These are phyloP conservation scores for Drosophila melanogaster DNA, from an alignment of 1,140 invertebrate genomes.

Conservation along the genomic window Release_6_plus_ISO1_MT NT_033777.3:16660501-16661000, in stretches of 20 bases:
- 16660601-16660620: slow-evolving; percentile 40
- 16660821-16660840: background rate
- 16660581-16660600: slow-evolving; percentile 35
- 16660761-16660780: background rate
- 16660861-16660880: slow-evolving; percentile 12
- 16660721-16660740: background rate
- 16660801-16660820: slow-evolving; percentile 34
- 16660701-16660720: background rate
- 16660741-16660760: too few relatives aligned
- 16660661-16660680: slow-evolving; percentile 35
- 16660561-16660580: slow-evolving; percentile 22
- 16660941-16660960: slow-evolving; percentile 60
- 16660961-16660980: slow-evolving; percentile 32
- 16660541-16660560: slow-evolving; percentile 35
- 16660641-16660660: slow-evolving; percentile 45
- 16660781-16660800: slow-evolving; percentile 10
- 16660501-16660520: slow-evolving; percentile 63
- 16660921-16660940: slow-evolving; percentile 82
- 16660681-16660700: slow-evolving; percentile 21
- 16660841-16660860: background rate
- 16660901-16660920: slow-evolving; percentile 78
- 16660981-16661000: slow-evolving; percentile 78
- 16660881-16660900: slow-evolving; percentile 35
- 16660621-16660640: slow-evolving; percentile 55
- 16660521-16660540: slow-evolving; percentile 62